Conservation (phyloP, 2,113 vertebrate genomes). For the Euleptes europaea region DNA sequence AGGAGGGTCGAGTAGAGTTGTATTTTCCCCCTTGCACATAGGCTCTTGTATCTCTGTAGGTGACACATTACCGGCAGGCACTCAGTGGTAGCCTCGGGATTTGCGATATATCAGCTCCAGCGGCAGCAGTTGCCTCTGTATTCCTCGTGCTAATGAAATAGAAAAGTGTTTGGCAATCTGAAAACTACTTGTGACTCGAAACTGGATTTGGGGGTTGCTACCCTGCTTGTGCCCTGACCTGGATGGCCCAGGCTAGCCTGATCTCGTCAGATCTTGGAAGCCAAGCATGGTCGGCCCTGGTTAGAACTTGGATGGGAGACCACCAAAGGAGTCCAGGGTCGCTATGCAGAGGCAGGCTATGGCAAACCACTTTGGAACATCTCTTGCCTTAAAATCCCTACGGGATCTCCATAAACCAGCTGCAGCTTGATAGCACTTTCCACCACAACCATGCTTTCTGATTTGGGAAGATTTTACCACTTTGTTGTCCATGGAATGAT, state of each 20-base stretch:
- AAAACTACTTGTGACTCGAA: slow-evolving; percentile 5
- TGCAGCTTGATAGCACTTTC: too few species aligned
- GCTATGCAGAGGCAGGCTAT: too few species aligned
- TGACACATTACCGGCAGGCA: slow-evolving; percentile 3
- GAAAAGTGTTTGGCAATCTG: background rate
- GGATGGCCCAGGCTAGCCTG: too few species aligned
- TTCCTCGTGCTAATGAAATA: slow-evolving; percentile 36
- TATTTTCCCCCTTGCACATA: background rate
- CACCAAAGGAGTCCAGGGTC: too few species aligned
- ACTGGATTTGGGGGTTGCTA: slow-evolving; percentile 22
- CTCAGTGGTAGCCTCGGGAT: background rate
- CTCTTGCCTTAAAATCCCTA: too few species aligned
- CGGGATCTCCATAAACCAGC: too few species aligned
- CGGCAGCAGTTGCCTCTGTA: background rate
- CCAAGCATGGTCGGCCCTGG: too few species aligned
- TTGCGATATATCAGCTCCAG: background rate
- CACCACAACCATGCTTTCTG: too few species aligned
- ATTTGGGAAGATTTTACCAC: background rate
- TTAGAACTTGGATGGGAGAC: too few species aligned
- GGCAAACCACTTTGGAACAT: too few species aligned
- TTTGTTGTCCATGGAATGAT: slow-evolving; percentile 2
- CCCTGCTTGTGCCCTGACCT: background rate
- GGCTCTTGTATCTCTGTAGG: slow-evolving; percentile 28
- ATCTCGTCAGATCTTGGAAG: too few species aligned
- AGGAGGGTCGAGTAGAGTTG: background rate